Evolutionary conservation across 1,140 invertebrate genomes (phyloP), one percentile per base, ranked within the genome.

Genomic region (Leucophenga varia): DNA sequence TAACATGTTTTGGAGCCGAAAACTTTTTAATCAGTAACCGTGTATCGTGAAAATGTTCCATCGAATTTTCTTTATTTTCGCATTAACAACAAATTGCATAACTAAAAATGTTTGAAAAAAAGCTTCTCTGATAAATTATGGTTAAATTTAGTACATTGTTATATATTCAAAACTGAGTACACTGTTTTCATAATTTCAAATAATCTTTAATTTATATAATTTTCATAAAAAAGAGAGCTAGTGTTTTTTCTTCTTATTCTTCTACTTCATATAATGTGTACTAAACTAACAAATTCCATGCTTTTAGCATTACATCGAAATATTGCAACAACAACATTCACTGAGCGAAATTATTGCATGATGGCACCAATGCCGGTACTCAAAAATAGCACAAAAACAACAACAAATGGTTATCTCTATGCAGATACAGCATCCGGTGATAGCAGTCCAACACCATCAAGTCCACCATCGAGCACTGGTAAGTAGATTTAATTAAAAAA

Each of bases 341-440:
- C n/a, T n/a, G n/a, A n/a, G n/a, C n/a, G 35, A 30, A 63, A 43
- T 18, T 25, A 36, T 30, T 4, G 7, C n/a, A 55, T 46, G 36
- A 73, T 73, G 70, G 70, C 69, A 34, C 70, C 70, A 10, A 72
- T 73, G 70, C 70, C 70, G 32, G 64, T 63, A 36, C 64, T 65
- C 28, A 67, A 72, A 42, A 42, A 55, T 6, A 44, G 57, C n/a
- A 52, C 56, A 18, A 64, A 70, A 32, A 52, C 65, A 35, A 65
- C 47, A 30, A 64, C 63, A 22, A 67, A 67, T 47, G 59, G 55
- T 55, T 73, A 65, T 51, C 61, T 73, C 3, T 73, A 61, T 47
- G 67, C 58, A 16, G 65, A 65, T 43, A 57, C 65, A 22, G 65
- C 63, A 43, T 72, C 70, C 32, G 68, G 67, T 36, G 68, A 72